Evolutionary conservation across 2,113 vertebrate species (phyloP).

Genomic region (Tenrec ecaudatus): DNA sequence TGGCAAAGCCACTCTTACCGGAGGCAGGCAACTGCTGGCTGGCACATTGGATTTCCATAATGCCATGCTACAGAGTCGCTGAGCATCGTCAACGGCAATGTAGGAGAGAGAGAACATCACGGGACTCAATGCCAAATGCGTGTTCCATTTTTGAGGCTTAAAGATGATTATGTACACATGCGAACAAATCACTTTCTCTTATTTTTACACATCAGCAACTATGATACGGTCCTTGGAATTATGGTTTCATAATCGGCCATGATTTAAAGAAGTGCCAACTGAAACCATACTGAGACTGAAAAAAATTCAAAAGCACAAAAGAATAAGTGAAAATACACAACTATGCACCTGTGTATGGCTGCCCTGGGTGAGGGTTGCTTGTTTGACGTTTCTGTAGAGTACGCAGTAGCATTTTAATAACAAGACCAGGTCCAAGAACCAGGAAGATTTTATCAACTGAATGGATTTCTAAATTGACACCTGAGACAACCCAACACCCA

Average conservation of each 20-base stretch:
- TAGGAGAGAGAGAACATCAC: neutral
- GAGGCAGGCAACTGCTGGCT: neutral
- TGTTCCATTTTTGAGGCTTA: neutral
- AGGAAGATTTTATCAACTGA: neutral
- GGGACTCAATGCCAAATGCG: neutral
- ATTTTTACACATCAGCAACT: neutral
- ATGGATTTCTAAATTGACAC: neutral
- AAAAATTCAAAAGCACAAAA: neutral
- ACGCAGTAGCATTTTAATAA: neutral
- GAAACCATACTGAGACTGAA: neutral
- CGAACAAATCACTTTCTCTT: neutral
- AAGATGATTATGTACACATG: neutral
- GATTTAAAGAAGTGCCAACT: neutral
- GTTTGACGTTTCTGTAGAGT: neutral
- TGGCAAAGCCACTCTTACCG: neutral
- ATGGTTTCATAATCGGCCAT: constrained; percentile 1
- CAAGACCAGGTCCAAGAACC: neutral
- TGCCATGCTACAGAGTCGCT: neutral
- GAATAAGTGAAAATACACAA: neutral
- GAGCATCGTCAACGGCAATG: neutral
- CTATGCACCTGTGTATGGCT: neutral
- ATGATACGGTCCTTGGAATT: neutral
- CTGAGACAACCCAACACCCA: neutral
- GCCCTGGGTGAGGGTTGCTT: neutral
- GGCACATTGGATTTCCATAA: constrained; percentile 43